Conservation (phyloP, 2,888 invertebrate species). For the Stenoptilia bipunctidactyla region DNA sequence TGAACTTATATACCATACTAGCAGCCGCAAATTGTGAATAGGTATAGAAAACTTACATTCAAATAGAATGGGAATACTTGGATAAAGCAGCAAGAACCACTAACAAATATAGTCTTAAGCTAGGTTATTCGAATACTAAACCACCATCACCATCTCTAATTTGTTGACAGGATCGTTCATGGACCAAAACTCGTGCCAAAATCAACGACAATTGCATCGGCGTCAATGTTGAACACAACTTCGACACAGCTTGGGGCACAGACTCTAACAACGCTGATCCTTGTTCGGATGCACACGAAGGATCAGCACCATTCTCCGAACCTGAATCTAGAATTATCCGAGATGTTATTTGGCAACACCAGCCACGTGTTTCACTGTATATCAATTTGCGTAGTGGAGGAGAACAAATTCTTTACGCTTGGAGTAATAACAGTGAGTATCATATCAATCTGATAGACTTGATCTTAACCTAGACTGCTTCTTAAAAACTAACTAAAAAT, state of each 20-base stretch:
- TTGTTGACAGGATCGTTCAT: conserved; percentile 73
- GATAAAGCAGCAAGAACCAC: no score
- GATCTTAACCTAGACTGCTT: no score
- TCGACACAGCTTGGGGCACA: conserved; percentile 78
- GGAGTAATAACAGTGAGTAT: conserved; percentile 74
- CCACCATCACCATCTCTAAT: conserved; percentile 3
- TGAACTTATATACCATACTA: no score
- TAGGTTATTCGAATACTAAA: no score
- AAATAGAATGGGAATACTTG: no score
- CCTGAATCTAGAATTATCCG: conserved; percentile 74
- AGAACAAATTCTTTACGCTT: conserved; percentile 76
- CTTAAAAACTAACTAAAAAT: no score
- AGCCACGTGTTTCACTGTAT: conserved; percentile 72
- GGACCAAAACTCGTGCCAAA: conserved; percentile 77
- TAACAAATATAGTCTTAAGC: no score
- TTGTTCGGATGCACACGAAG: conserved; percentile 76
- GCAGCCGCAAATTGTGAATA: no score
- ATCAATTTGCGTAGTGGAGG: conserved; percentile 83
- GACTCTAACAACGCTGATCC: conserved; percentile 51
- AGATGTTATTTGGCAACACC: conserved; percentile 63
- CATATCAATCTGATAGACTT: no score
- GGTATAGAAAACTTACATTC: no score
- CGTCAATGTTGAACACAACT: conserved; percentile 85
- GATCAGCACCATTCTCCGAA: conserved; percentile 76
- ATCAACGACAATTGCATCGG: conserved; percentile 73